phyloP scores from a whole-genome alignment of 2,797 vertebrate species.

The Gephyroberyx darwinii region DNA sequence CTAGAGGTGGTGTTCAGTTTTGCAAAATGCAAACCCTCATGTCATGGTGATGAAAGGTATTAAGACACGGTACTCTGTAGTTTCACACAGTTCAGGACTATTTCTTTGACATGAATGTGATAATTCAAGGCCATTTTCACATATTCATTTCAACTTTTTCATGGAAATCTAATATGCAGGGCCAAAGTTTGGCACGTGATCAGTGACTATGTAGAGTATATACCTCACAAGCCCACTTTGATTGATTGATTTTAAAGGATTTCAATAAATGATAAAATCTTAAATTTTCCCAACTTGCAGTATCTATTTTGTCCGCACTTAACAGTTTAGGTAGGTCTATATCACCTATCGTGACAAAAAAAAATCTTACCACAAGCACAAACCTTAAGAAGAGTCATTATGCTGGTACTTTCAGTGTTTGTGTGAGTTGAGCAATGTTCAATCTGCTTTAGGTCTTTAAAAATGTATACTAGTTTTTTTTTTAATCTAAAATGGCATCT shows the following conservation, averaged over 20 bases:
- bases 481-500: too few relatives aligned
- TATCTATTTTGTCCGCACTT: background rate
- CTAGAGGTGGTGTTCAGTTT: constrained; percentile 51
- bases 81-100: background rate
- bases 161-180: background rate
- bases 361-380: too few relatives aligned
- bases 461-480: too few relatives aligned
- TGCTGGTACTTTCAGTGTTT: too few relatives aligned
- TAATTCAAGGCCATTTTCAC: constrained; percentile 6
- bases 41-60: background rate
- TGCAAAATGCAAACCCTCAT: constrained; percentile 8
- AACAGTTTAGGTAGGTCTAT: too few relatives aligned
- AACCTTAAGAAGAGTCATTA: too few relatives aligned
- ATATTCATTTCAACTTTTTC: constrained; percentile 3
- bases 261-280: constrained; percentile 56
- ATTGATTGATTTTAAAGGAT: constrained; percentile 34
- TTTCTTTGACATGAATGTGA: too few relatives aligned
- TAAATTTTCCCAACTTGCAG: background rate
- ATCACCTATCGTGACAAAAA: too few relatives aligned
- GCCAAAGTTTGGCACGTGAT: background rate
- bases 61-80: background rate
- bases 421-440: too few relatives aligned
- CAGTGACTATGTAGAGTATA: constrained; percentile 4
- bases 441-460: too few relatives aligned
- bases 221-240: constrained; percentile 6